phyloP scores from a whole-genome alignment of 2,113 vertebrate species.

The Atherinomorus stipes region DNA sequence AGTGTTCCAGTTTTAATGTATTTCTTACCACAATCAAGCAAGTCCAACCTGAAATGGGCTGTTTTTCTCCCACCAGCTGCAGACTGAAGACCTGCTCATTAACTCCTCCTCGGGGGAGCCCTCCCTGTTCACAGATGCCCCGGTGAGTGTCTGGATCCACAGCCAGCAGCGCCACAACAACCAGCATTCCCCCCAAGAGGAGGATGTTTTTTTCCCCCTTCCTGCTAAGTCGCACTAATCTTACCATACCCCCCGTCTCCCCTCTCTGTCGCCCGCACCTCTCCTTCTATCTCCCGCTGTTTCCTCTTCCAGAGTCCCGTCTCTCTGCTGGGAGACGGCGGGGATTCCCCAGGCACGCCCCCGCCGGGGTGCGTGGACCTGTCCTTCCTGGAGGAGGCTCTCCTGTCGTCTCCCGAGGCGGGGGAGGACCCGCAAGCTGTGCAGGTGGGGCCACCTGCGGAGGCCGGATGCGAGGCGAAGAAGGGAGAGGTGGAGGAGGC shows the following conservation, averaged over 20 bases:
- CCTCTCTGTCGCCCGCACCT: conserved; percentile 14
- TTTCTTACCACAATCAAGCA: conserved; percentile 33
- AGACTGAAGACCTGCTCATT: conserved; percentile 86
- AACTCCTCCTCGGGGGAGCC: conserved; percentile 82
- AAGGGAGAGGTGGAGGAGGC: conserved; percentile 62
- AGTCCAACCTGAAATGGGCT: conserved; percentile 35
- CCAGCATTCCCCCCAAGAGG: conserved; percentile 35
- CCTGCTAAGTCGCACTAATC: conserved; percentile 59
- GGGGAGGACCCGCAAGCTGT: conserved; percentile 63
- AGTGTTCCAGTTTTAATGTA: conserved; percentile 21
- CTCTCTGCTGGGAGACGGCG: conserved; percentile 82
- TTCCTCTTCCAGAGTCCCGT: conserved; percentile 78
- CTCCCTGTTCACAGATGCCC: conserved; percentile 83
- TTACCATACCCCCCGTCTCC: conserved; percentile 21
- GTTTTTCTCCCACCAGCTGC: conserved; percentile 79
- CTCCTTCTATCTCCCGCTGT: conserved; percentile 4
- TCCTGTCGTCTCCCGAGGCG: conserved; percentile 80
- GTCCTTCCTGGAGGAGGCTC: conserved; percentile 86
- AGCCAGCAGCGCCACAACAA: conserved; percentile 59
- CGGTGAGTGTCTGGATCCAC: conserved; percentile 80
- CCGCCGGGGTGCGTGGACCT: conserved; percentile 83
- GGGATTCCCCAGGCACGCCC: conserved; percentile 76
- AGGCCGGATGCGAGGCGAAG: conserved; percentile 54
- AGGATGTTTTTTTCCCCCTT: conserved; percentile 38
- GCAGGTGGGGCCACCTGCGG: conserved; percentile 52